Base-by-base conservation (phyloP, 2,888 invertebrate genomes). In the Anaspis maculata region DNA sequence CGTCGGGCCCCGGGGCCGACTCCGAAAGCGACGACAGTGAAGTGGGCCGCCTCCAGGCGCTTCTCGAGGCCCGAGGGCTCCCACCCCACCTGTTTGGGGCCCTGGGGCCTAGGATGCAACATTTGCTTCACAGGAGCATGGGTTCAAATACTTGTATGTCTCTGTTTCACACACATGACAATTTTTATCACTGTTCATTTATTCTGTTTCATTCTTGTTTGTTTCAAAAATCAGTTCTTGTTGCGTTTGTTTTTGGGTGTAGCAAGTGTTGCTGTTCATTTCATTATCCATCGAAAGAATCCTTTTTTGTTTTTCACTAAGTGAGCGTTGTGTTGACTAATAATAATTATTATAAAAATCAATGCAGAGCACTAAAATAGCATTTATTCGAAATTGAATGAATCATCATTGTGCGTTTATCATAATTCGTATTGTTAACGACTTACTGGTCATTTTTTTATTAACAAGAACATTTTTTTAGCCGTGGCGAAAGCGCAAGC, bases 61-160 rank as follows among this genome's bases (percentile, higher is more conserved):
- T 96, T 51, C 72, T 96, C 31, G 96, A 96, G 68, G 90, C 95
- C 9, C 75, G 95, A 46, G 96, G 96, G 14, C 67, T 96, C 48
- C 95, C 96, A n/a, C 94, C 95, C 9, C 95, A 96, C 62, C 73
- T 97, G 41, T 90, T 97, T 54, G 94, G 95, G 19, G 92, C 95
- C 1, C 73, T 97, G 32, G 96, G 91, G 1, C 92, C 96, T 27
- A 76, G 96, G 31, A 91, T 97, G 92, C 95, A 96, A 61, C 94
- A 95, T 60, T 72, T 96, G 36, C 70, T 96, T 42, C 94, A 96
- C 61, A 76, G 95, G 48, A 92, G 90, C 45, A 94, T 95, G 76
- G 91, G 91, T 27, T 86, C 87, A 32, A 81, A 80, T 57, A 83
- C 83, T 52, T 76, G 77, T 78, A 69, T 66, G 67, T 62, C 11